Evolutionary conservation across 2,113 vertebrate species (phyloP), one percentile per base, ranked within the genome.

Genomic region (Vanacampus margaritifer): DNA sequence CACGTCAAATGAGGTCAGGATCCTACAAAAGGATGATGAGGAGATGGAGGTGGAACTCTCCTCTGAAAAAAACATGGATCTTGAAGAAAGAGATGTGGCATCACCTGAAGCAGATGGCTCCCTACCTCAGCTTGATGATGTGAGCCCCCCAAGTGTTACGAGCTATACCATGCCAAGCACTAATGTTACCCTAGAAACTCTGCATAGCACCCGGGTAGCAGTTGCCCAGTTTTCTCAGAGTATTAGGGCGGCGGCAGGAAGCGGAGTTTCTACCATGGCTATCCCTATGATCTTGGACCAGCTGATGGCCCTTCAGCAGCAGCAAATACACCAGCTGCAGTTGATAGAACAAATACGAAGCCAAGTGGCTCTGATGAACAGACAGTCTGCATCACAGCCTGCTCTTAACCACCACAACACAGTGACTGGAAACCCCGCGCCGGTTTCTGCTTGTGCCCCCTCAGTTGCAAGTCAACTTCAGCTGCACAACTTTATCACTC

Each of bases 271-370:
- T 0, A 93, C 95, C 0, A 92, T 95, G 90, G 96, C 97, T 66
- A 94, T 99, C 66, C 97, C 97, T 53, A 92, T 97, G 94, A 99
- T 99, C 76, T 90, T 99, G 75, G 97, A 99, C 84, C 97, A 98
- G 89, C 91, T 99, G 63, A 92, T 98, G 94, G 96, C 97, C 10
- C 86, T 99, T 56, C 97, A 98, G 84, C 97, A 98, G 85, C 97
- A 99, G 82, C 97, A 98, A 87, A 94, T 98, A 35, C 96, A 97
- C 82, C 97, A 99, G 90, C 93, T 99, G 70, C 96, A 98, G 92
- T 91, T 99, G 43, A 99, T 99, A 0, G 97, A 99, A 88, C 97
- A 98, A 89, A 99, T 99, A 75, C 95, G 95, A 66, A 98, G 94
- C 79, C 97, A 99, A 79, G 96, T 99, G 80, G 94, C 95, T 2